Evolutionary conservation across 2,888 invertebrate genomes (phyloP).

Genomic region (Brachyptera risi): DNA sequence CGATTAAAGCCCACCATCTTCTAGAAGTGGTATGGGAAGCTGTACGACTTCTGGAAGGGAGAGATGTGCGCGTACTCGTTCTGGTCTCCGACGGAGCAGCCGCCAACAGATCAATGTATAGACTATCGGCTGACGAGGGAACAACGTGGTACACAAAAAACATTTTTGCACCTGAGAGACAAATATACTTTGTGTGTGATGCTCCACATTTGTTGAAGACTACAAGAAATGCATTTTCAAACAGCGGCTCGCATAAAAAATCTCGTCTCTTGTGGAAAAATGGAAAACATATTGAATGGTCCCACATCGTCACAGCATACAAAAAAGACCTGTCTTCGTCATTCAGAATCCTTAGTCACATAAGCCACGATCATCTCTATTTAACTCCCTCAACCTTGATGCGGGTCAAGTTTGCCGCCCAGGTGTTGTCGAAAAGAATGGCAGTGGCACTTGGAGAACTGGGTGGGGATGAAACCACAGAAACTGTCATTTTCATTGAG

Average conservation of each 20-base stretch:
- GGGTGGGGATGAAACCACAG: not conserved
- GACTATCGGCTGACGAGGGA: not conserved
- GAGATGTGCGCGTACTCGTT: too few relatives aligned
- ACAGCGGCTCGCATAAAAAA: too few relatives aligned
- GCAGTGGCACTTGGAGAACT: not conserved
- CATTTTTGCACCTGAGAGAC: not conserved
- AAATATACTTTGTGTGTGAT: too few relatives aligned
- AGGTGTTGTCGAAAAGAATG: constrained; percentile 11
- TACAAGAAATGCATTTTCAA: too few relatives aligned
- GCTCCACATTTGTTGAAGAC: too few relatives aligned
- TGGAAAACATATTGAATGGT: not conserved
- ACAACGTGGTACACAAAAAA: not conserved
- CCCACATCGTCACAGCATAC: not conserved
- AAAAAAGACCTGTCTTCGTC: constrained; percentile 7
- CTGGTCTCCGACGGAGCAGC: constrained; percentile 6
- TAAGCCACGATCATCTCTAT: constrained; percentile 1
- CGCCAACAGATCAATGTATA: not conserved
- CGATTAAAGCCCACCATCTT: not conserved
- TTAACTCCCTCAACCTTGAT: constrained; percentile 5
- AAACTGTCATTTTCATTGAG: constrained; percentile 7
- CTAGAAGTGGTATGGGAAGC: not conserved
- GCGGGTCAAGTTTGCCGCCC: too few relatives aligned
- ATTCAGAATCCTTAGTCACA: not conserved
- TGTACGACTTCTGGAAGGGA: not conserved
- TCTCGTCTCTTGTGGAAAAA: constrained; percentile 12